Evolutionary conservation across 2,888 invertebrate species (phyloP).

Genomic region (Thymelicus acteon): DNA sequence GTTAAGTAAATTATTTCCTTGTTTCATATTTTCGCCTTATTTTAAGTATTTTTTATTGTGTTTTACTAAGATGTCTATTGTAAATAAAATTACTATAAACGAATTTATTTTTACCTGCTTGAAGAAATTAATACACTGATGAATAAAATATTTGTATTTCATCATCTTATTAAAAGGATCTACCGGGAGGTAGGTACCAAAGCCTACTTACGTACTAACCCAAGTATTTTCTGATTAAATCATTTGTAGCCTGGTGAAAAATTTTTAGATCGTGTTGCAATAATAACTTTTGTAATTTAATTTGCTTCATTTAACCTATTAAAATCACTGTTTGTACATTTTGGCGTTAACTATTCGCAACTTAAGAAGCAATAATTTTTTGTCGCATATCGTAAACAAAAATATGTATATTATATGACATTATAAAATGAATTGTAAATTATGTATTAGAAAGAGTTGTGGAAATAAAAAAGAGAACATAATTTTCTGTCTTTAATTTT

Average conservation of each 20-base stretch:
- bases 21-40: background rate
- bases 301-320: background rate
- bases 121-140: too few species aligned
- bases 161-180: too few species aligned
- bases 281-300: background rate
- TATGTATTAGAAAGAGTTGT: constrained; percentile 66
- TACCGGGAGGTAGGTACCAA: background rate
- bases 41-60: background rate
- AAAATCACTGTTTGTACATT: background rate
- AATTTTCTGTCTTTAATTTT: constrained; percentile 5
- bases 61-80: too few species aligned
- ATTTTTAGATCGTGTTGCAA: background rate
- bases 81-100: too few species aligned
- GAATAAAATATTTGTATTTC: too few species aligned
- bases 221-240: background rate
- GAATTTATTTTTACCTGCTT: too few species aligned
- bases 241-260: background rate
- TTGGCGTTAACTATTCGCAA: constrained; percentile 39
- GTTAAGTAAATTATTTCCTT: background rate
- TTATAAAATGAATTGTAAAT: constrained; percentile 55
- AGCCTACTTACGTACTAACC: background rate
- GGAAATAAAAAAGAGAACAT: constrained; percentile 57
- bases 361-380: constrained; percentile 70
- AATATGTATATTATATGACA: constrained; percentile 59
- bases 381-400: constrained; percentile 72